Conservation (phyloP, 1,140 invertebrate genomes). For the Parapsyche elsis region DNA sequence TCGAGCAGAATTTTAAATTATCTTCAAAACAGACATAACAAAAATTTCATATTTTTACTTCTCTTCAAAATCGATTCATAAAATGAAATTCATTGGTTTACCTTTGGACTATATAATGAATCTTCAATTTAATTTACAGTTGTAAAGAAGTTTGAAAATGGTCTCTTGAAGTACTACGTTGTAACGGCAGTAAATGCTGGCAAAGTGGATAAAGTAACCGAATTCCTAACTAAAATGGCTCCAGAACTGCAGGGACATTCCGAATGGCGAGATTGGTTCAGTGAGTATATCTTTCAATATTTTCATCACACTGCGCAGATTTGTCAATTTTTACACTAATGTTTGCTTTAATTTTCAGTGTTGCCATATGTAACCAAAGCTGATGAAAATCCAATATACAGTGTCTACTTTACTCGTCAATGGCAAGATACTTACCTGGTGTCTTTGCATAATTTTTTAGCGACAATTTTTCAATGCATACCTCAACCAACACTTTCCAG, state of each 20-base stretch:
- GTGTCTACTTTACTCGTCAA: conserved; percentile 89
- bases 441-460: conserved; percentile 94
- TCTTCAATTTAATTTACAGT: conserved; percentile 65
- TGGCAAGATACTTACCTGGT: conserved; percentile 96
- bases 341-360: no score
- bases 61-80: no score
- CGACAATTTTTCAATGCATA: conserved; percentile 89
- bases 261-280: conserved; percentile 98
- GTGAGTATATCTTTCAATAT: conserved; percentile 70
- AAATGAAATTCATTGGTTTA: no score
- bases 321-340: conserved; percentile 21
- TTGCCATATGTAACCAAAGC: conserved; percentile 91
- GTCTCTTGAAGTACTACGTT: conserved; percentile 89
- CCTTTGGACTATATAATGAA: no score
- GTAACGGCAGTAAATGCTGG: conserved; percentile 86
- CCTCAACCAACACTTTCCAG: conserved; percentile 84
- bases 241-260: conserved; percentile 86
- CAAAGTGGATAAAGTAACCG: conserved; percentile 85
- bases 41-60: no score
- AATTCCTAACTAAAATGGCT: conserved; percentile 91
- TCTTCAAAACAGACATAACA: no score
- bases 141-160: conserved; percentile 88
- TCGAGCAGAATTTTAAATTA: no score
- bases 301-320: neutral
- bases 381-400: conserved; percentile 89